A percentile compares a stretch with the other conserved stretches of the same genome.
These are phyloP conservation scores for Setophaga coronata DNA, from an alignment of 2,113 vertebrate genomes.

Conservation along the genomic window DNA sequence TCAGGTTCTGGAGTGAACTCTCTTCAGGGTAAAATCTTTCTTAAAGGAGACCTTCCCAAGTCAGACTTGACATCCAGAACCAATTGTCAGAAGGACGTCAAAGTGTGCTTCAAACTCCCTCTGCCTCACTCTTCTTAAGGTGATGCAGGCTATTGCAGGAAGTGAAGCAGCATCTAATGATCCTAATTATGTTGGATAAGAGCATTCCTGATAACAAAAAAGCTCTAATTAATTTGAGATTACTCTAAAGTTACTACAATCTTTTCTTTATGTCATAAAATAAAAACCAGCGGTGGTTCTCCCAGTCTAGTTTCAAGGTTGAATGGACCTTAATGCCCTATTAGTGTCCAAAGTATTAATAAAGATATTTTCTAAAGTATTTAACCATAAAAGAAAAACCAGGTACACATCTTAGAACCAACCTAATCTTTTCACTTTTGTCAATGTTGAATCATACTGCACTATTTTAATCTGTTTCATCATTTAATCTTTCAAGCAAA, in stretches of 20 bases:
- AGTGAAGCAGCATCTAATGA: neutral
- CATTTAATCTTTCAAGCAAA: neutral
- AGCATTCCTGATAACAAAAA: neutral
- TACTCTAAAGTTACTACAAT: neutral
- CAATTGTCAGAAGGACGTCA: neutral
- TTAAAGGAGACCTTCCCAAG: neutral
- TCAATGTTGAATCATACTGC: neutral
- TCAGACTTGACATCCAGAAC: neutral
- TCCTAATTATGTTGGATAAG: neutral
- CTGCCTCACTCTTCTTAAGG: neutral
- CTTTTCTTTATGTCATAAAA: neutral
- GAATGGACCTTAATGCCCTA: neutral
- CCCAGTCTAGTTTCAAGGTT: neutral
- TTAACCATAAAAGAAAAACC: neutral
- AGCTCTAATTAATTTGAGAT: neutral
- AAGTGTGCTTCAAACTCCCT: neutral
- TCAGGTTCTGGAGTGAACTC: neutral
- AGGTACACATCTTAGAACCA: neutral
- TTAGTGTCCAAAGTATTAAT: neutral
- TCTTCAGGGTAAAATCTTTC: neutral
- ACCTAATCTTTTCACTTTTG: neutral
- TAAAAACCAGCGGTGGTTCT: neutral
- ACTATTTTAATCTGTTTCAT: neutral
- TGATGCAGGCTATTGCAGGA: neutral
- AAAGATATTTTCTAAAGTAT: neutral